Conservation (phyloP, 2,113 vertebrate genomes). For the Thamnophis sirtalis region DNA sequence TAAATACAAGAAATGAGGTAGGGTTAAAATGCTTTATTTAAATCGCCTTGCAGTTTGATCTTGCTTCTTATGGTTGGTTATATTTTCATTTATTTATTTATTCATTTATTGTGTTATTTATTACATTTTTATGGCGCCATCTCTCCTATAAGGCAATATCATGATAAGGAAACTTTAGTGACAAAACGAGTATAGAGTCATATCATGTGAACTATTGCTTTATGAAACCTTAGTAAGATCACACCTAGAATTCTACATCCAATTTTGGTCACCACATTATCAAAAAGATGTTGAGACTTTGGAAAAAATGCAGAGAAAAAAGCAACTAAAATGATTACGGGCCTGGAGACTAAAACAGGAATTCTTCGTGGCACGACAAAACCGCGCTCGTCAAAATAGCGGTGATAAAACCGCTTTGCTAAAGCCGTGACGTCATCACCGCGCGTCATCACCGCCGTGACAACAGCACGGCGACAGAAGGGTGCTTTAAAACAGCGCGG, state of each 20-base stretch:
- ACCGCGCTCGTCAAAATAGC: no score
- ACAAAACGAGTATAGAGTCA: not conserved
- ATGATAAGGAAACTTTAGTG: constrained; percentile 1
- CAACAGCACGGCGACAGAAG: no score
- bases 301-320: not conserved
- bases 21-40: not conserved
- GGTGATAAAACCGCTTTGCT: no score
- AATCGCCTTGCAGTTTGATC: not conserved
- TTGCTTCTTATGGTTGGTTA: not conserved
- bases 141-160: not conserved
- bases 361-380: no score
- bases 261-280: not conserved
- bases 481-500: no score
- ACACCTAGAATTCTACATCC: not conserved
- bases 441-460: no score
- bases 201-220: not conserved
- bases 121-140: not conserved
- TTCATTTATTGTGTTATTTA: not conserved
- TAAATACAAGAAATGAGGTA: not conserved
- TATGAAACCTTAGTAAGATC: not conserved
- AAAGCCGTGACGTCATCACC: no score
- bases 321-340: not conserved
- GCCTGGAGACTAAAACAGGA: not conserved
- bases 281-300: not conserved
- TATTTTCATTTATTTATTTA: not conserved